Base-by-base conservation (phyloP, 2,797 vertebrate genomes). In the Margarornis squamiger region DNA sequence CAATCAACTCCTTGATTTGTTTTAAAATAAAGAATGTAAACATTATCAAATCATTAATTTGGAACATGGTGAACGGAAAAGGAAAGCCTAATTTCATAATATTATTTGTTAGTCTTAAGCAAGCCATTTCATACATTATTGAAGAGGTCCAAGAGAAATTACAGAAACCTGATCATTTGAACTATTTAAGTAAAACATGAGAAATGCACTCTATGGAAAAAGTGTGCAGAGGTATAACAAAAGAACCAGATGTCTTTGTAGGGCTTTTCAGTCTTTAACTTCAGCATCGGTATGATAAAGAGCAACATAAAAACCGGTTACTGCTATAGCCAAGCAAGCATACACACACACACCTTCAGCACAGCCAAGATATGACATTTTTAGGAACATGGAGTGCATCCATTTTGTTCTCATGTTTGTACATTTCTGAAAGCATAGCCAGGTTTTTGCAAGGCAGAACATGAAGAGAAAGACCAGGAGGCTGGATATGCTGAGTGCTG, bases 391-490 rank as follows among this genome's bases (percentile, higher is more conserved):
- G 86, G 92, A 97, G 90, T 92, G 68, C 86, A 95, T 95, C 92
- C 90, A 96, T 96, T 93, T 92, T 84, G 61, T 61, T 95, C 87
- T 77, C 71, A 30, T 94, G 89, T 92, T 96, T 92, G 90, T 77
- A 75, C 77, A 68, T 94, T 95, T 94, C 87, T 93, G 73, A 13
- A 43, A 96, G 61, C 10, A 68, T 46, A 49, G 90, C 86, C 96
- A 96, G 85, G 52, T 86, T 95, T 94, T 95, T 79, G 71, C 66
- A 90, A 96, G 73, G 71, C 88, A 93, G 65, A 90, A 71, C 72
- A 85, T n/a, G 38, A 90, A 93, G 86, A 96, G 82, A 96, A 95
- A 95, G 71, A 90, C 73, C 95, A 95, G 90, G 75, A 96, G 96
- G 76, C 61, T 94, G 92, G 76, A 90, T 73, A 62, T 52, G 65